A percentile compares a stretch with the other conserved stretches of the same genome.
Conservation (phyloP, 2,888 invertebrate species). For the Branchinecta sandiegonensis region DNA sequence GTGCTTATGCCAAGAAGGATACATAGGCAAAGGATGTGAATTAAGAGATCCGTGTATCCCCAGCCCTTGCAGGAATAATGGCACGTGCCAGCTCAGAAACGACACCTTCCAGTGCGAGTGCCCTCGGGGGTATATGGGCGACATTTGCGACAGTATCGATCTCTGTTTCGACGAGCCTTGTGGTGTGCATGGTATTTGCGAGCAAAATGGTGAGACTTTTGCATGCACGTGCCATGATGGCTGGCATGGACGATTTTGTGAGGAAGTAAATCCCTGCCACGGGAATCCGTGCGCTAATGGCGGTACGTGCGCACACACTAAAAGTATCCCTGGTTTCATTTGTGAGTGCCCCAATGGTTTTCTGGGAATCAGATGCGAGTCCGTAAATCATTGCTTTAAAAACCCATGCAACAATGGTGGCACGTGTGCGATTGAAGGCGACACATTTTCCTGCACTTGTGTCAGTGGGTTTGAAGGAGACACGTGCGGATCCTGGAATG, state of each 20-base stretch:
- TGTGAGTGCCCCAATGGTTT: not conserved
- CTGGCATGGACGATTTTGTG: not conserved
- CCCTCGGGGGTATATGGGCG: not conserved
- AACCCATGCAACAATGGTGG: not conserved
- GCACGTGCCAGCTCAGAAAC: not conserved
- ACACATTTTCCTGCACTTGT: not conserved
- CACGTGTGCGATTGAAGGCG: not conserved
- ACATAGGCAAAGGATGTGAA: not conserved
- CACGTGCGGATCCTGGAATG: not conserved
- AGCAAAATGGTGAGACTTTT: not conserved
- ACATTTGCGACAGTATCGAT: not conserved
- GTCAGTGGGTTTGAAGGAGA: not conserved
- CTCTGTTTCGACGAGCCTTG: not conserved
- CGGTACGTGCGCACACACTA: not conserved
- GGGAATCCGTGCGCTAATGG: not conserved
- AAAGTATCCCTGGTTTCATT: not conserved
- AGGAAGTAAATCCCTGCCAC: not conserved
- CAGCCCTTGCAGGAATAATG: not conserved
- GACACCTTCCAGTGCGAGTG: not conserved
- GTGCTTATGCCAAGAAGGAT: not conserved
- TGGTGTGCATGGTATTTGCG: not conserved
- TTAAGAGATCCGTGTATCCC: not conserved
- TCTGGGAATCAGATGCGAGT: not conserved
- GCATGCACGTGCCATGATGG: not conserved
- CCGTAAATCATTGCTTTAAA: not conserved